Conservation (phyloP, 2,113 vertebrate species). For the Vanacampus margaritifer region DNA sequence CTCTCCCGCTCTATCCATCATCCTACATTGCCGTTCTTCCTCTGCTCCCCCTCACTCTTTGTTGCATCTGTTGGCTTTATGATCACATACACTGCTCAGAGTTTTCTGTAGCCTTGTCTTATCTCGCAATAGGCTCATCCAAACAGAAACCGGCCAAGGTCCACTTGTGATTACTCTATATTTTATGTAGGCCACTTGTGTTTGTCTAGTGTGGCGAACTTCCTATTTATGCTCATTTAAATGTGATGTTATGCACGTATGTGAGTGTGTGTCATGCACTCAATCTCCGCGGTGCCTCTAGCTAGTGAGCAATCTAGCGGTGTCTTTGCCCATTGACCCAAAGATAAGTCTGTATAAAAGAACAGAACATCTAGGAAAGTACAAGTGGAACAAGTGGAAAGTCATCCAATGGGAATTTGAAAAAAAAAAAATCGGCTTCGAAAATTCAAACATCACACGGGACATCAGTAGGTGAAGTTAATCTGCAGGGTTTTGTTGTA, state of each 20-base stretch:
- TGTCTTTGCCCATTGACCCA: constrained; percentile 51
- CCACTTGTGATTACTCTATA: background rate
- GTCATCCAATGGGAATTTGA: constrained; percentile 12
- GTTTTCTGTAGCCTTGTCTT: background rate
- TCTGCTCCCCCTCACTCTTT: constrained; percentile 42
- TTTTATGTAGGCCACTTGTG: constrained; percentile 51
- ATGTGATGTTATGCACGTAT: constrained; percentile 34
- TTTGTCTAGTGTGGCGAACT: constrained; percentile 24
- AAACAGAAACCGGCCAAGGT: background rate
- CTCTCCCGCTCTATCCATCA: constrained; percentile 28
- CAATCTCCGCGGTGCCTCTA: constrained; percentile 38
- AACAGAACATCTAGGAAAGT: constrained; percentile 22
- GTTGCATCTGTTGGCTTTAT: constrained; percentile 45
- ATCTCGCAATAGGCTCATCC: background rate
- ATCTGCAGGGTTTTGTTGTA: background rate
- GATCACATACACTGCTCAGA: constrained; percentile 7
- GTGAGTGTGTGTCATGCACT: constrained; percentile 23
- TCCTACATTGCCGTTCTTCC: constrained; percentile 28
- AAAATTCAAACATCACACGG: background rate
- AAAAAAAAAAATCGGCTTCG: constrained; percentile 3
- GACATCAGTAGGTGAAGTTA: background rate
- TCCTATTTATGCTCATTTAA: constrained; percentile 21
- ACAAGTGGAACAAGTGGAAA: background rate
- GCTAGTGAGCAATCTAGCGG: constrained; percentile 52
- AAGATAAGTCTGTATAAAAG: constrained; percentile 46